Conservation (phyloP, 2,113 vertebrate genomes). For the Oncorhynchus keta region DNA sequence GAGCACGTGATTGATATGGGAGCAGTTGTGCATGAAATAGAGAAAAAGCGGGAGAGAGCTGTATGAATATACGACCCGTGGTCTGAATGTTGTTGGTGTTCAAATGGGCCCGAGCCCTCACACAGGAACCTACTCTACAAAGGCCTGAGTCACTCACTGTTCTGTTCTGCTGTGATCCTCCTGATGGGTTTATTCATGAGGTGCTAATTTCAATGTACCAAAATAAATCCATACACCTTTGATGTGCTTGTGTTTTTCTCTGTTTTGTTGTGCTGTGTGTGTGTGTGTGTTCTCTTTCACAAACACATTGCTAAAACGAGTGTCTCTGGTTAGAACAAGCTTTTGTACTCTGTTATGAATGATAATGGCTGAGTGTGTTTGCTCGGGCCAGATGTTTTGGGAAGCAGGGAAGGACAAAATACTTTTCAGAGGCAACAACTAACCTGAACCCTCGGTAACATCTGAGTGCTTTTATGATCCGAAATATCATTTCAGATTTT, state of each 20-base stretch:
- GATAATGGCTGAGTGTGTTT: too few relatives aligned
- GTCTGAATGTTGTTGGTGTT: slow-evolving; percentile 16
- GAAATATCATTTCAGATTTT: too few relatives aligned
- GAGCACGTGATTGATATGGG: background rate
- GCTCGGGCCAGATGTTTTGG: too few relatives aligned
- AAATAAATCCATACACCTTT: slow-evolving; percentile 39
- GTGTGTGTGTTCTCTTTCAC: background rate
- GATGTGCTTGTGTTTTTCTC: slow-evolving; percentile 1
- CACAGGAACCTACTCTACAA: slow-evolving; percentile 14
- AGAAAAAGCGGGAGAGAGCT: background rate
- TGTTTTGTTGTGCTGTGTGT: slow-evolving; percentile 1
- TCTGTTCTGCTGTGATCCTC: background rate
- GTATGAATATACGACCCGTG: slow-evolving; percentile 16
- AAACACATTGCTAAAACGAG: background rate
- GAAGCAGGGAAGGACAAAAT: too few relatives aligned
- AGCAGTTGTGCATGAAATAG: slow-evolving; percentile 33
- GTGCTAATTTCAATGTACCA: slow-evolving; percentile 21
- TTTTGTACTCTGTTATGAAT: too few relatives aligned
- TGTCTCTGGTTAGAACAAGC: background rate
- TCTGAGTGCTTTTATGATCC: too few relatives aligned
- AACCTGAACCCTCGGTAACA: too few relatives aligned
- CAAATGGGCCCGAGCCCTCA: slow-evolving; percentile 9
- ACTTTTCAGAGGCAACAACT: too few relatives aligned
- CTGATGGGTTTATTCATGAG: slow-evolving; percentile 51
- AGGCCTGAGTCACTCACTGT: slow-evolving; percentile 28